A percentile compares a stretch with the other conserved stretches of the same genome.
These are phyloP conservation scores for Neodiprion virginianus DNA, from an alignment of 1,140 invertebrate genomes.

Conservation along the genomic window DNA sequence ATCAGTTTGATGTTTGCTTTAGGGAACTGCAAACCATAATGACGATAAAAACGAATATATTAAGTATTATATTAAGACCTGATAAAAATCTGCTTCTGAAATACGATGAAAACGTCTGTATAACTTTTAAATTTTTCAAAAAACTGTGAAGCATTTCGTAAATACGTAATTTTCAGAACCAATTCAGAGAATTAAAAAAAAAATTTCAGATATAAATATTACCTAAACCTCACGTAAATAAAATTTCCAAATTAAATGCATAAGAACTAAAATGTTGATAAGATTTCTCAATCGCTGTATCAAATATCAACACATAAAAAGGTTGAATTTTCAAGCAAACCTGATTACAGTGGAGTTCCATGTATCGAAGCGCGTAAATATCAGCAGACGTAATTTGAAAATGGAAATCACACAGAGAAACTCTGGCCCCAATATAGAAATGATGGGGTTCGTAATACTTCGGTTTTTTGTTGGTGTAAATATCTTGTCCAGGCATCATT, in stretches of 20 bases:
- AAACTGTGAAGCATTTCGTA: no score
- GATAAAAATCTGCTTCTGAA: background rate
- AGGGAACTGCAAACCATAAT: conserved; percentile 67
- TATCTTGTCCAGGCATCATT: conserved; percentile 76
- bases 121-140: conserved; percentile 2
- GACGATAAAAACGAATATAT: background rate
- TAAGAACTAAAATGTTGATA: background rate
- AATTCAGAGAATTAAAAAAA: background rate
- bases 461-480: conserved; percentile 72
- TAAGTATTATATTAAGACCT: background rate
- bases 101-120: background rate
- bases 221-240: background rate
- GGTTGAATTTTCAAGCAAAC: conserved; percentile 56
- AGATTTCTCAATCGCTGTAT: background rate
- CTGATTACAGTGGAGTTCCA: conserved; percentile 81
- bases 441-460: conserved; percentile 76
- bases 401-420: conserved; percentile 78
- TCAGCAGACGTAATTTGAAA: conserved; percentile 83
- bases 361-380: conserved; percentile 84
- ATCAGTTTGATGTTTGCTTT: conserved; percentile 73
- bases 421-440: conserved; percentile 80
- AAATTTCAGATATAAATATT: conserved; percentile 11
- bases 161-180: no score
- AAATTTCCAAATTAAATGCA: no score
- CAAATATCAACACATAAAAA: conserved; percentile 19